Conservation (phyloP, 2,113 vertebrate genomes). For the Esox niger region DNA sequence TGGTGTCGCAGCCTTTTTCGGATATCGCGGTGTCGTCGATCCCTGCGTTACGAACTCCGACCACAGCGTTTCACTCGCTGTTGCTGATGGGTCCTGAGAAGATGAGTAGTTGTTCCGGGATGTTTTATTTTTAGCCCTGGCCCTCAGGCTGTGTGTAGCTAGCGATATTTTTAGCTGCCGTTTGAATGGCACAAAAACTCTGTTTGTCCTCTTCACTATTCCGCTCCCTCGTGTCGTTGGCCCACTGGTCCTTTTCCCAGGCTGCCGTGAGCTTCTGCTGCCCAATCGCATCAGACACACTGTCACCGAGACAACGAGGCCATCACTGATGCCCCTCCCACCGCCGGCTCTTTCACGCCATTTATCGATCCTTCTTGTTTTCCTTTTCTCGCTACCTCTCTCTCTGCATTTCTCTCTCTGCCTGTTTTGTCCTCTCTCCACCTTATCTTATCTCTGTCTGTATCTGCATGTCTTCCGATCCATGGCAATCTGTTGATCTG, state of each 20-base stretch:
- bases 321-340: constrained; percentile 16
- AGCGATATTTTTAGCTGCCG: constrained; percentile 49
- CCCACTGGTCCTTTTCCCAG: constrained; percentile 8
- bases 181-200: constrained; percentile 45
- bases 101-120: constrained; percentile 41
- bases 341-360: constrained; percentile 16
- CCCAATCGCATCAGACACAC: constrained; percentile 12
- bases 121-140: constrained; percentile 59
- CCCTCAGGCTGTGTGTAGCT: constrained; percentile 24
- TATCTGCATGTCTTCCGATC: no score
- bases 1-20: no score
- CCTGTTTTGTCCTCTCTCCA: constrained; percentile 19
- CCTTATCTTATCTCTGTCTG: constrained; percentile 26
- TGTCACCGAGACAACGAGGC: constrained; percentile 42
- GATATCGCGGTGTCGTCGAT: constrained; percentile 20
- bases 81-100: constrained; percentile 24
- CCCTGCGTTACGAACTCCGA: constrained; percentile 12
- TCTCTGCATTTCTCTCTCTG: constrained; percentile 4
- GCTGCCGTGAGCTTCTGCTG: not conserved
- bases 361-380: constrained; percentile 11
- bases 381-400: not conserved
- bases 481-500: no score
- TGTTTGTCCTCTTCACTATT: constrained; percentile 34
- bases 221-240: constrained; percentile 5
- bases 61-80: not conserved